These are phyloP conservation scores for Gasteruption jaculator DNA, from an alignment of 2,888 invertebrate species.

Conservation along the genomic window DNA sequence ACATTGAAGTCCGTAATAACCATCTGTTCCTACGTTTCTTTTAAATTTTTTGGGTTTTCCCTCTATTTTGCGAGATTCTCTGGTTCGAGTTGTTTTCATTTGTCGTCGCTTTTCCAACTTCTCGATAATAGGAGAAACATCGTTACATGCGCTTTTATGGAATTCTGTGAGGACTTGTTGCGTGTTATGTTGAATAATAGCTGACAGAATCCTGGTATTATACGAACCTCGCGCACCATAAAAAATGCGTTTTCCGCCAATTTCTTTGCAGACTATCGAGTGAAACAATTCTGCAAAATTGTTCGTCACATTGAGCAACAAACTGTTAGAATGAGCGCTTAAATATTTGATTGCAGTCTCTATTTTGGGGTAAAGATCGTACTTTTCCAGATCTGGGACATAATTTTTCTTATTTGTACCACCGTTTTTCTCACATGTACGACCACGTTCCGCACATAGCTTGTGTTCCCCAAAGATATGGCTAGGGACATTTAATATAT, in stretches of 20 bases:
- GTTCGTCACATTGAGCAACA: constrained; percentile 21
- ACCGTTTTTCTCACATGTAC: constrained; percentile 9
- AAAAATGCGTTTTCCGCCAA: constrained; percentile 8
- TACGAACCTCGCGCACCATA: not conserved
- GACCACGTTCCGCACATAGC: constrained; percentile 1
- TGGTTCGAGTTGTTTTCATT: constrained; percentile 8
- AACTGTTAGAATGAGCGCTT: constrained; percentile 20
- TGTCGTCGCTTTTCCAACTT: constrained; percentile 15
- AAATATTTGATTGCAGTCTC: constrained; percentile 10
- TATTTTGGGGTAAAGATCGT: constrained; percentile 12
- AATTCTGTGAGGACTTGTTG: too few species aligned
- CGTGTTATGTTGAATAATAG: too few species aligned
- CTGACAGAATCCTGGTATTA: too few species aligned
- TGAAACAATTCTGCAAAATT: constrained; percentile 18
- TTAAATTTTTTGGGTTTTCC: not conserved
- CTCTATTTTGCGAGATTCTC: not conserved
- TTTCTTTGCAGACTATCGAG: constrained; percentile 5
- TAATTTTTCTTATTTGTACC: constrained; percentile 12
- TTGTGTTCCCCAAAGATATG: constrained; percentile 22
- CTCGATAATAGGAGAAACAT: constrained; percentile 8
- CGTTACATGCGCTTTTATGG: too few species aligned
- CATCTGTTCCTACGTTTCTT: too few species aligned
- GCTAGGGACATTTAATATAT: constrained; percentile 13
- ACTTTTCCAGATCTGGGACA: constrained; percentile 11
- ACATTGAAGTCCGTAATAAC: constrained; percentile 22